A percentile compares a stretch with the other conserved stretches of the same genome.
These are phyloP conservation scores for Plestiodon gilberti DNA, from an alignment of 2,113 vertebrate genomes.

Conservation along the genomic window DNA sequence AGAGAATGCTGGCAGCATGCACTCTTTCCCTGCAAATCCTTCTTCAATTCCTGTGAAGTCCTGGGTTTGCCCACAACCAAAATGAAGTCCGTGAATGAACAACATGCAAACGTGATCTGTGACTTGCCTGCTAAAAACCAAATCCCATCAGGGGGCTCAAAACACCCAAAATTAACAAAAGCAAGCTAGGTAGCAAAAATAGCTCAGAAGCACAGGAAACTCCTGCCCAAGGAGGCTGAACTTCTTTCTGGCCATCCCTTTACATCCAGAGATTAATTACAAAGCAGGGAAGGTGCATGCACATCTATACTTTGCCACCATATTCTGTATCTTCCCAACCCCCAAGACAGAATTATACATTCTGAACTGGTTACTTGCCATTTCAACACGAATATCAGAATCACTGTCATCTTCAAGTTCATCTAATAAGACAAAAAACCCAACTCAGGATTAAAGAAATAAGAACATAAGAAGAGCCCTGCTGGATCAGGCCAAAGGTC, in stretches of 20 bases:
- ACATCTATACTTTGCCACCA: not conserved
- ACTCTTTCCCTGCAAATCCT: not conserved
- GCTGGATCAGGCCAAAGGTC: too few species aligned
- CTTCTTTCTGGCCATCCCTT: too few species aligned
- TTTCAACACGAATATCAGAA: slow-evolving; percentile 20
- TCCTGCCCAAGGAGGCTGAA: not conserved
- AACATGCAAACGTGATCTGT: not conserved
- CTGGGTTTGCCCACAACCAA: not conserved
- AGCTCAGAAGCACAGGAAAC: not conserved
- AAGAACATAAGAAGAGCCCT: too few species aligned
- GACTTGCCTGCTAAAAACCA: not conserved
- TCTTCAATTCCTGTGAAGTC: not conserved
- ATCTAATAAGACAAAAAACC: slow-evolving; percentile 60
- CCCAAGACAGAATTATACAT: not conserved
- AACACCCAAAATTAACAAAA: not conserved
- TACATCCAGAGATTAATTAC: not conserved
- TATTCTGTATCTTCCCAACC: not conserved
- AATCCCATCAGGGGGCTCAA: not conserved
- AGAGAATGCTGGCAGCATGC: not conserved
- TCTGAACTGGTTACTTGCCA: slow-evolving; percentile 39
- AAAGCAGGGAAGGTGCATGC: not conserved
- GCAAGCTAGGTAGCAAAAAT: not conserved
- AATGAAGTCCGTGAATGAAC: not conserved
- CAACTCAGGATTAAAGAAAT: rapidly evolving
- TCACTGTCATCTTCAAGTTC: slow-evolving; percentile 22